Evolutionary conservation across 2,113 vertebrate species (phyloP), one percentile per base, ranked within the genome.

Genomic region (Scolopax mira): DNA sequence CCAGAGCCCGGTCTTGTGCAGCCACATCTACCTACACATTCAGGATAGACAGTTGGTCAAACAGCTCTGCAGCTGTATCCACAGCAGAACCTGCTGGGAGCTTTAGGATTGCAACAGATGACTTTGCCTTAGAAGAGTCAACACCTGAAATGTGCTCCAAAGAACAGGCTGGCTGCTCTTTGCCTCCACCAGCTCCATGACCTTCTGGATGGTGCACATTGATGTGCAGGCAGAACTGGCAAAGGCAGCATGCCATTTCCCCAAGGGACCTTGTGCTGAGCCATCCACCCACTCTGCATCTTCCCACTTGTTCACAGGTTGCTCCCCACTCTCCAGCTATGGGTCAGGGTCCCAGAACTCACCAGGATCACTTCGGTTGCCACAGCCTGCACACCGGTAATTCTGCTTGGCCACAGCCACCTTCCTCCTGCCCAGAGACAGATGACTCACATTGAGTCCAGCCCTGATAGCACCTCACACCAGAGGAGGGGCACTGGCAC

Each of bases 321-420:
- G 48, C 62, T 69, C 13, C 81, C 39, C 17, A 35, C 41, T 52
- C 41, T 58, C 33, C 44, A 62, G 49, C 11, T 64, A 65, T 0
- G 3, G 54, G 27, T 30, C 57, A 77, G 71, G n/a, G 35, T 74
- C 57, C 57, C 37, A 74, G 9, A 13, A 92, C 98, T 98, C 94
- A 99, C 99, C 99, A 87, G 99, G 99, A 78, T 99, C 99, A 2
- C 99, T 98, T 41, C 99, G 98, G 90, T 98, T 99, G 64, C 99
- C 99, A 88, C 99, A 99, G 22, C 99, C 99, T 4, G 99, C 99
- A 66, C 99, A 99, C 62, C 99, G 98, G 93, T 99, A 99, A 97
- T 99, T 99, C 97, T 99, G 99, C 94, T 99, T 99, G 52, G 99
- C 98, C 39, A 99, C 98, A 0, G 99, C 97, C 30, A 99, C 98